Conservation (phyloP, 2,113 vertebrate genomes). For the Paratilapia polleni region DNA sequence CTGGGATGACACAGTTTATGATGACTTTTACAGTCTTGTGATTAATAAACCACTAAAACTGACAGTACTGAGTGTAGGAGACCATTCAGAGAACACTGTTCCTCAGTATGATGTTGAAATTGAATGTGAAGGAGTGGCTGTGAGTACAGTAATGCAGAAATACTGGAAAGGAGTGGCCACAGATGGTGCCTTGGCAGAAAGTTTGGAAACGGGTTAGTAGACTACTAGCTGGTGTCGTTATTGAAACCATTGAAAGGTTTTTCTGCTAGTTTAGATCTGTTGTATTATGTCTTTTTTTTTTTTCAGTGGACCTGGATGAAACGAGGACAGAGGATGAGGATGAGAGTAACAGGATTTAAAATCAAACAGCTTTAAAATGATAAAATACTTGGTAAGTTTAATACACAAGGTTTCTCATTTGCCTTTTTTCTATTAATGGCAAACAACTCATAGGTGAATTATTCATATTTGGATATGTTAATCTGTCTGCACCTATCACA, state of each 20-base stretch:
- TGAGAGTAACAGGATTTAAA: not conserved
- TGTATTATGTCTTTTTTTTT: not conserved
- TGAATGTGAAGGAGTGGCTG: conserved; percentile 70
- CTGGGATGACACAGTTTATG: conserved; percentile 79
- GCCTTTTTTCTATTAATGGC: not conserved
- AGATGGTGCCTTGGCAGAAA: not conserved
- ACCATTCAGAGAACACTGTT: conserved; percentile 46
- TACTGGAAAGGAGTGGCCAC: conserved; percentile 43
- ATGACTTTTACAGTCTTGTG: conserved; percentile 81
- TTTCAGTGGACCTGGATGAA: not conserved
- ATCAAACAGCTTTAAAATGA: not conserved
- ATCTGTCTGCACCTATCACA: not conserved
- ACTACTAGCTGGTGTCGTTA: not conserved
- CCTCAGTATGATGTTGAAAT: conserved; percentile 82
- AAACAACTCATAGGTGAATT: not conserved
- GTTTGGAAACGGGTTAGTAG: conserved; percentile 35
- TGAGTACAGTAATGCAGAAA: conserved; percentile 48
- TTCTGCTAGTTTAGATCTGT: not conserved
- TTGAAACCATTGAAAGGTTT: not conserved
- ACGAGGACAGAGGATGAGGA: not conserved
- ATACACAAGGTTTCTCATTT: not conserved
- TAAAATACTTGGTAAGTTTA: not conserved
- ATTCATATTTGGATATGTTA: not conserved
- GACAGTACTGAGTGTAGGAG: conserved; percentile 62
- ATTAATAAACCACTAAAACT: conserved; percentile 80